Conservation (phyloP, 2,797 vertebrate genomes). For the Vespertilio murinus region DNA sequence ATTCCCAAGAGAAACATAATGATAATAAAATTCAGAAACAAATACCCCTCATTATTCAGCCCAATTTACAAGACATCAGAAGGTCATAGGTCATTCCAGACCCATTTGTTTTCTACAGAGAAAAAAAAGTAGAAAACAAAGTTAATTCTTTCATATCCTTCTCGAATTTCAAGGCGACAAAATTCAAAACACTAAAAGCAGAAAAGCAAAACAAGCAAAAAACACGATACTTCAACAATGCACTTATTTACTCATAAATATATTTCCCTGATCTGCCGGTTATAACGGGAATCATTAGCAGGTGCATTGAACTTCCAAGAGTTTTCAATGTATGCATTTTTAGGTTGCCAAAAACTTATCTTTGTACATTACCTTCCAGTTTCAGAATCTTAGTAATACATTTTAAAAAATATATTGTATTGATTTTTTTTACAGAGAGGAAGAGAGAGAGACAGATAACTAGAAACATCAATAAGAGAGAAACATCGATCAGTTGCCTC, state of each 20-base stretch:
- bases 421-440: too few relatives aligned
- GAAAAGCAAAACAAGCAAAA: conserved; percentile 35
- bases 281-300: neutral
- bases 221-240: neutral
- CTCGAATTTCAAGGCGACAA: neutral
- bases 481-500: too few relatives aligned
- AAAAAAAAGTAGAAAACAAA: neutral
- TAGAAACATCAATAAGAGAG: too few relatives aligned
- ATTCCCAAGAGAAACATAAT: neutral
- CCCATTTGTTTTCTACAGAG: neutral
- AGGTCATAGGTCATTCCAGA: conserved; percentile 8
- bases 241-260: conserved; percentile 37
- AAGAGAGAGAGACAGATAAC: too few relatives aligned
- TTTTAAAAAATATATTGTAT: too few relatives aligned
- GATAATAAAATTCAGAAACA: conserved; percentile 1
- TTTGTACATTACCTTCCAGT: conserved; percentile 28
- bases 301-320: neutral
- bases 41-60: neutral
- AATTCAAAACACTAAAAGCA: conserved; percentile 2
- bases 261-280: neutral
- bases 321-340: conserved; percentile 15
- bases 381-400: conserved; percentile 15
- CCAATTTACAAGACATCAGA: neutral
- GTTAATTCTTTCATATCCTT: neutral
- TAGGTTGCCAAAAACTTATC: neutral